Conservation (phyloP, 1,140 invertebrate genomes). For the Sitodiplosis mosellana region DNA sequence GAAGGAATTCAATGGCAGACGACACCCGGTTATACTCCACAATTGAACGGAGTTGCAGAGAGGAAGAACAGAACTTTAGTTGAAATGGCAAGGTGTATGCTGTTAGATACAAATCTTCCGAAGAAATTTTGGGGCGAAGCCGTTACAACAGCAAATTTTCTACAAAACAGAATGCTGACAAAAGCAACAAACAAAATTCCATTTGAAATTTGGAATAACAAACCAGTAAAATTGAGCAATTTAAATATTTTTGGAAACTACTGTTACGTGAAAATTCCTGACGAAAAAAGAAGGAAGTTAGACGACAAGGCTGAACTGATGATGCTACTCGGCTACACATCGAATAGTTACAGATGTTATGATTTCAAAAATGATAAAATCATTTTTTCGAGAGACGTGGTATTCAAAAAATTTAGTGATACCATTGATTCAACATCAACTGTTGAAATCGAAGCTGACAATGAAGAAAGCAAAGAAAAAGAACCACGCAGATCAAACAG, state of each 20-base stretch:
- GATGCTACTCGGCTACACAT: conserved; percentile 12
- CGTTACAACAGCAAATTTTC: conserved; percentile 17
- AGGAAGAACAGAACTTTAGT: not conserved
- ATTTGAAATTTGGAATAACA: conserved; percentile 14
- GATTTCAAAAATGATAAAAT: conserved; percentile 12
- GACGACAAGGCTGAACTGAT: conserved; percentile 8
- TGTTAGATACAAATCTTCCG: conserved; percentile 15
- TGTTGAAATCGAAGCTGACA: not conserved
- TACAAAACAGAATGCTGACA: conserved; percentile 20
- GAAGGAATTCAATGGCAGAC: conserved; percentile 10
- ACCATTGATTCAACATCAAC: conserved; percentile 5
- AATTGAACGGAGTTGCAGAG: conserved; percentile 12
- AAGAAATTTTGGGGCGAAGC: conserved; percentile 25
- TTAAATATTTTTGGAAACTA: conserved; percentile 14
- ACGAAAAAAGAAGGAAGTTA: conserved; percentile 9
- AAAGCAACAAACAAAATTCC: conserved; percentile 13
- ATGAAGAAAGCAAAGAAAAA: conserved; percentile 1
- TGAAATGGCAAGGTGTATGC: conserved; percentile 18
- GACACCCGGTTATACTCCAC: conserved; percentile 13
- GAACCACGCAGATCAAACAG: not conserved
- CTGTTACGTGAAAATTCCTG: conserved; percentile 10
- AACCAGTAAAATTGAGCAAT: conserved; percentile 10
- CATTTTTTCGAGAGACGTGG: conserved; percentile 13
- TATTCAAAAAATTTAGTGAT: conserved; percentile 13
- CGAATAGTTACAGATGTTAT: conserved; percentile 15